Conservation (phyloP, 2,888 invertebrate genomes). For the Ophraella communa region DNA sequence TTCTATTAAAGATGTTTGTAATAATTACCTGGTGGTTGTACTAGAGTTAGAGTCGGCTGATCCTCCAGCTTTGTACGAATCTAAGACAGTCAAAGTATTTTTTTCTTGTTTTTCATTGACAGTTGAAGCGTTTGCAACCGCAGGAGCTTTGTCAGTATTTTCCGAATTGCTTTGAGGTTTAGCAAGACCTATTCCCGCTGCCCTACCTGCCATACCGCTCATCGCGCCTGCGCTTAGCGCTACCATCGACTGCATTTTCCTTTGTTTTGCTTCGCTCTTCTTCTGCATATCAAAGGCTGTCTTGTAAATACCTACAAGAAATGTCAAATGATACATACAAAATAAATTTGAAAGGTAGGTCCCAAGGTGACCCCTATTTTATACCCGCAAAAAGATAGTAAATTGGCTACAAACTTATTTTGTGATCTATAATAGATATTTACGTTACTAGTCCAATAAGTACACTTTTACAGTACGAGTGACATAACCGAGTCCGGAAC, state of each 20-base stretch:
- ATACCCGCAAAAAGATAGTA: too few species aligned
- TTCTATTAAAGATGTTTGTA: too few species aligned
- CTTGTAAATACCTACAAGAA: constrained; percentile 80
- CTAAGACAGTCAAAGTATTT: constrained; percentile 46
- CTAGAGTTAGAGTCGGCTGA: constrained; percentile 69
- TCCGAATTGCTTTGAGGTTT: constrained; percentile 75
- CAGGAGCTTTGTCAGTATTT: constrained; percentile 71
- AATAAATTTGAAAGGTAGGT: too few species aligned
- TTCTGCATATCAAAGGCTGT: constrained; percentile 98
- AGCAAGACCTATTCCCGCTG: constrained; percentile 84
- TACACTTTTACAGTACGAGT: too few species aligned
- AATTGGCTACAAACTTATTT: too few species aligned
- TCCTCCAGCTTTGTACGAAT: constrained; percentile 48
- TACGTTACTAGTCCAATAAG: too few species aligned
- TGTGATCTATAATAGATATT: too few species aligned
- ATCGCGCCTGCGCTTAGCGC: constrained; percentile 88
- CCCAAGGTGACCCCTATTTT: too few species aligned
- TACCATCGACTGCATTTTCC: constrained; percentile 95
- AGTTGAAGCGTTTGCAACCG: constrained; percentile 42
- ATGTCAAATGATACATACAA: too few species aligned
- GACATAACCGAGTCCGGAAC: too few species aligned
- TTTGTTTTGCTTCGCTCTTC: constrained; percentile 94
- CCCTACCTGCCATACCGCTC: constrained; percentile 86
- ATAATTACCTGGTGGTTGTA: constrained; percentile 61
- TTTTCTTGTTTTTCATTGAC: constrained; percentile 27